Percentiles rank a stretch among this genome's conserved stretches.
Evolutionary conservation across 1,140 invertebrate species (phyloP).

Genomic region (Palaemon carinicauda): DNA sequence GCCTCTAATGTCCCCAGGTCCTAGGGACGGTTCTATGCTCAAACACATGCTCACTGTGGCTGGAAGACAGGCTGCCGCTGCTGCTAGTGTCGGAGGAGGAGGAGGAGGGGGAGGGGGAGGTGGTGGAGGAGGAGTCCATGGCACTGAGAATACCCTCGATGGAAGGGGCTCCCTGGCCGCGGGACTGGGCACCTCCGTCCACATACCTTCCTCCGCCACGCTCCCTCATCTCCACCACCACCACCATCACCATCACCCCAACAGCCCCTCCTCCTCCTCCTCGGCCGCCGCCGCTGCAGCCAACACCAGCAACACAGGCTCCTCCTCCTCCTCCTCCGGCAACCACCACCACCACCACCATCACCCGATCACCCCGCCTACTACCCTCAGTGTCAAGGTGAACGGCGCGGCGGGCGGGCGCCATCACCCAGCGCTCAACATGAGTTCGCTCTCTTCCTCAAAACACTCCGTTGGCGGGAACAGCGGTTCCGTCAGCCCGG

Average conservation of each 20-base stretch:
- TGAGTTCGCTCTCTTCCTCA: constrained; percentile 74
- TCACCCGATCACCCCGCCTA: neutral
- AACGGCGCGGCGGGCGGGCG: constrained; percentile 57
- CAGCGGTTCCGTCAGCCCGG: constrained; percentile 56
- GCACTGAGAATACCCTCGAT: constrained; percentile 51
- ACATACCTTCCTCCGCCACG: neutral
- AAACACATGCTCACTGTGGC: constrained; percentile 52
- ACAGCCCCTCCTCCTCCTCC: neutral
- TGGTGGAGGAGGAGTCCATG: constrained; percentile 2
- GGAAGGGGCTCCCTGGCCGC: constrained; percentile 56
- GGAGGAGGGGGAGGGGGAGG: constrained; percentile 24
- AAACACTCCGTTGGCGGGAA: constrained; percentile 73
- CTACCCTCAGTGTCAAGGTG: constrained; percentile 43
- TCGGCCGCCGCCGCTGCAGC: neutral
- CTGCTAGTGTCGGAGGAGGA: constrained; percentile 30
- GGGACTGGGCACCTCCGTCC: neutral
- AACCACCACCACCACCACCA: neutral
- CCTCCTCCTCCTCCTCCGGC: neutral
- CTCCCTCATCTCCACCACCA: constrained; percentile 29
- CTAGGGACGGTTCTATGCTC: constrained; percentile 57
- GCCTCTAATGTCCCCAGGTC: constrained; percentile 58
- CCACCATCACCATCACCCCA: constrained; percentile 7
- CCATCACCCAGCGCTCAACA: constrained; percentile 72
- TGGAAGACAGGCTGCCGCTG: constrained; percentile 30
- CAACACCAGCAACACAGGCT: neutral